Evolutionary conservation across 2,888 invertebrate genomes (phyloP), one percentile per base, ranked within the genome.

Genomic region (Osmoderma eremita): DNA sequence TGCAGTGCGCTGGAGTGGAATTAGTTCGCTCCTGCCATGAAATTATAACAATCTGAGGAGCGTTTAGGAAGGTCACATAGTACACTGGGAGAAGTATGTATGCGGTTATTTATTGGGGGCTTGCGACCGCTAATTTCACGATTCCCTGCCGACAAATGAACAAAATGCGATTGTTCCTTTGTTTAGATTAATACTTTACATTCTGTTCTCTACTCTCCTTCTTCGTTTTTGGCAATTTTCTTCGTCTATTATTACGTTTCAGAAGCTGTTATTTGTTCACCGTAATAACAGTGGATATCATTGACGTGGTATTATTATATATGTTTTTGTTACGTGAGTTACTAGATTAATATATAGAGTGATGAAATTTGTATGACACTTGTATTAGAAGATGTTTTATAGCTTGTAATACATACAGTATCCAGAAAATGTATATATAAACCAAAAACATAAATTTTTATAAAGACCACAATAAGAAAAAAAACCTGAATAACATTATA

Each of bases 31-130:
- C 20, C 18, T 54, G 54, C 39, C 10, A 38, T 10, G 39, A 54
- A 54, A 38, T 20, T 20, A 48, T 39, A 61, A 18, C 36, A 45
- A 61, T 61, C 30, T 4, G n/a, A 61, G 15, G 45, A 61, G 58
- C 24, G 42, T 17, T 45, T 45, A n/a, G 30, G 58, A 61, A 61
- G 58, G 58, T 61, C 58, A 24, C 15, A 61, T 45, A 45, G 58
- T 45, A 42, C 15, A 18, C 17, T n/a, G 41, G 30, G 41, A 5
- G 6, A 30, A 30, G 30, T 30, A 30, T 22, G 22, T 12, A 30
- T n/a, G 10, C 17, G 42, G 24, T 61, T 45, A 61, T 61, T 61
- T 61, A 61, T 61, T 45, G 24, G 45, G 54, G 58, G 58, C 30
- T 20, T 36, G 15, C 30, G 18, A 12, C 42, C 45, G 30, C 58